Conservation (phyloP, 2,888 invertebrate genomes). For the Melanargia galathea region DNA sequence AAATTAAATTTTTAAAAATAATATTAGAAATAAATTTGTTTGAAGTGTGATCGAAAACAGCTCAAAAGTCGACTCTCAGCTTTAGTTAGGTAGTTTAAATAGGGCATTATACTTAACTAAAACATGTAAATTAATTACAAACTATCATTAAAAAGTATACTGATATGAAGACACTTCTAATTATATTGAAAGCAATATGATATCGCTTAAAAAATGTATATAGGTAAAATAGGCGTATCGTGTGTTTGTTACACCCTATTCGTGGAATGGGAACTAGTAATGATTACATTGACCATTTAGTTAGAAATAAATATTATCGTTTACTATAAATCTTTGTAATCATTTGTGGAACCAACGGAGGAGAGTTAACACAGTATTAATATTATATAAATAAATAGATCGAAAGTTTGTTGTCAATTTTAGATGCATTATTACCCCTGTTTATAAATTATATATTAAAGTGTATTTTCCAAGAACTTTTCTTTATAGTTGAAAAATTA, state of each 20-base stretch:
- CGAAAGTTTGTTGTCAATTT: constrained; percentile 31
- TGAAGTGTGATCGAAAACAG: constrained; percentile 1
- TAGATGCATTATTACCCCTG: constrained; percentile 29
- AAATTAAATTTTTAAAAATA: constrained; percentile 17
- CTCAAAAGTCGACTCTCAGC: constrained; percentile 31
- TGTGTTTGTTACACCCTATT: constrained; percentile 47
- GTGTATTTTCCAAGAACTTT: constrained; percentile 6
- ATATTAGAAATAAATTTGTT: constrained; percentile 20
- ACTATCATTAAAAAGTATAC: constrained; percentile 39
- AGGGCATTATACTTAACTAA: constrained; percentile 31
- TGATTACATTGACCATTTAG: constrained; percentile 43
- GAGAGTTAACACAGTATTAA: constrained; percentile 29
- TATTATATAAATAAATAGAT: constrained; percentile 3
- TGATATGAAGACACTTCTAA: constrained; percentile 42
- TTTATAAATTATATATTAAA: constrained; percentile 17
- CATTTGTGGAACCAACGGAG: constrained; percentile 12
- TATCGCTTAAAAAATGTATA: constrained; percentile 59
- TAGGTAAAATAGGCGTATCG: constrained; percentile 44
- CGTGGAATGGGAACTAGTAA: constrained; percentile 53
- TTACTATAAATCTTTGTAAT: constrained; percentile 18
- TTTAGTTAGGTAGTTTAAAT: constrained; percentile 34
- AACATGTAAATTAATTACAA: constrained; percentile 35
- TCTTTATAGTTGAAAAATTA: not conserved
- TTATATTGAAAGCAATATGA: constrained; percentile 63
- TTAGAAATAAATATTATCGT: constrained; percentile 37